phyloP scores from a whole-genome alignment of 2,888 invertebrate genomes.

The Sceliomorpha sp. region DNA sequence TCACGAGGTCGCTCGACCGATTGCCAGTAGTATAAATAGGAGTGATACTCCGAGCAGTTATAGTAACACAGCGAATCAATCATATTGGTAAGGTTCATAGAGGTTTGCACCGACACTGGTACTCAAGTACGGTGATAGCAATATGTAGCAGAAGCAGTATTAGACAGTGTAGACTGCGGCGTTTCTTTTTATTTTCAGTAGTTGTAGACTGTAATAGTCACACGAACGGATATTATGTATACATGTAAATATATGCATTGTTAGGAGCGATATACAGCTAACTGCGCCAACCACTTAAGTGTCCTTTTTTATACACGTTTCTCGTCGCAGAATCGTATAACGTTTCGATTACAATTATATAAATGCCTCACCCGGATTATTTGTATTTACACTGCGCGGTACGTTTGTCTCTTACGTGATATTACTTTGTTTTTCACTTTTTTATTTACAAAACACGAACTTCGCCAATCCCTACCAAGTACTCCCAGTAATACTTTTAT shows the following conservation, averaged over 20 bases:
- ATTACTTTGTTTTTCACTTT: slow-evolving; percentile 23
- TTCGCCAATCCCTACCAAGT: slow-evolving; percentile 17
- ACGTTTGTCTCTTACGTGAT: slow-evolving; percentile 24
- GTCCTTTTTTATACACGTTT: slow-evolving; percentile 63
- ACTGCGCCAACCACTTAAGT: slow-evolving; percentile 42
- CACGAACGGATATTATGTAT: slow-evolving; percentile 40
- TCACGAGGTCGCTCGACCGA: slow-evolving; percentile 4
- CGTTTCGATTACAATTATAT: slow-evolving; percentile 57
- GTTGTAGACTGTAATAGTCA: slow-evolving; percentile 50
- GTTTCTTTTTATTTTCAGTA: slow-evolving; percentile 25
- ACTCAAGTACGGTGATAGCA: slow-evolving; percentile 39
- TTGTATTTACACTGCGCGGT: slow-evolving; percentile 59
- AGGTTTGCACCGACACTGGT: slow-evolving; percentile 22
- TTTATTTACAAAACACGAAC: slow-evolving; percentile 47
- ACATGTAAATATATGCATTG: slow-evolving; percentile 56
- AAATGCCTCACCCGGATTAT: slow-evolving; percentile 59
- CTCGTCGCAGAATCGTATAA: slow-evolving; percentile 61
- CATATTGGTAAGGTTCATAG: slow-evolving; percentile 34
- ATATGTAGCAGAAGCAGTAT: slow-evolving; percentile 46
- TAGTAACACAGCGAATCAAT: slow-evolving; percentile 46
- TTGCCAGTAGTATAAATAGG: slow-evolving; percentile 33
- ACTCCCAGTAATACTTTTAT: slow-evolving; percentile 13
- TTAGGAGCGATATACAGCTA: slow-evolving; percentile 70
- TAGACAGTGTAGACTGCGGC: slow-evolving; percentile 25
- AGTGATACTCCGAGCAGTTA: slow-evolving; percentile 41